Conservation (phyloP, 2,888 invertebrate species). For the Gerosis bhagava region DNA sequence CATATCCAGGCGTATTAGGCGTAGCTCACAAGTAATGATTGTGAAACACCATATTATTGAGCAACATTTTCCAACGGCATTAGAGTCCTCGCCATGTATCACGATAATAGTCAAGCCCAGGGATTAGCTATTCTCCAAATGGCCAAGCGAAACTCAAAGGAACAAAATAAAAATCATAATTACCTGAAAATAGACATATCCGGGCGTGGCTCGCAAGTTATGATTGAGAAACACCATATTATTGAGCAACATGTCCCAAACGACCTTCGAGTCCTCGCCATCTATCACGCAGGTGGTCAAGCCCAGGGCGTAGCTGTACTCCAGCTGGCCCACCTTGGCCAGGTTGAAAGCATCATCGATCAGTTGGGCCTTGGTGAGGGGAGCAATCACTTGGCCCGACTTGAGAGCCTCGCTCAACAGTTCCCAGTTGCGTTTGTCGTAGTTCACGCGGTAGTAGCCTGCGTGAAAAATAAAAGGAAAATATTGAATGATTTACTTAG, state of each 20-base stretch:
- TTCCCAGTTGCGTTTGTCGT: slow-evolving; percentile 82
- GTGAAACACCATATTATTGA: slow-evolving; percentile 80
- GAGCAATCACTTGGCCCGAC: slow-evolving; percentile 75
- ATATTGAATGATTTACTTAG: too few species aligned
- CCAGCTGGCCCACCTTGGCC: slow-evolving; percentile 80
- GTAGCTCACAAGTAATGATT: slow-evolving; percentile 71
- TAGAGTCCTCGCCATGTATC: slow-evolving; percentile 80
- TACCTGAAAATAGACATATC: slow-evolving; percentile 76
- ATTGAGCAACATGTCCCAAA: slow-evolving; percentile 84
- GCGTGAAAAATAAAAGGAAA: too few species aligned
- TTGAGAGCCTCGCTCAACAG: slow-evolving; percentile 72
- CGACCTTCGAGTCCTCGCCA: slow-evolving; percentile 84
- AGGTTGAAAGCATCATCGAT: slow-evolving; percentile 88
- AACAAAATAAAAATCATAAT: too few species aligned
- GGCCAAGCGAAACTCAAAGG: too few species aligned
- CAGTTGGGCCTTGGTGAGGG: slow-evolving; percentile 86
- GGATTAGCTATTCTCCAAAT: slow-evolving; percentile 82
- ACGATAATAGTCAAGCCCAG: slow-evolving; percentile 85
- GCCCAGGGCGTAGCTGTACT: slow-evolving; percentile 83
- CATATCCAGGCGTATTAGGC: too few species aligned
- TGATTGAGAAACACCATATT: slow-evolving; percentile 77
- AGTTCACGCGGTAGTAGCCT: slow-evolving; percentile 84
- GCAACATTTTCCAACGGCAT: slow-evolving; percentile 84
- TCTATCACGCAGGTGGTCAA: slow-evolving; percentile 83
- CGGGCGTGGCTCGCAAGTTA: slow-evolving; percentile 71